Conservation (phyloP, 1,140 invertebrate species). For the Steinernema khuongi region DNA sequence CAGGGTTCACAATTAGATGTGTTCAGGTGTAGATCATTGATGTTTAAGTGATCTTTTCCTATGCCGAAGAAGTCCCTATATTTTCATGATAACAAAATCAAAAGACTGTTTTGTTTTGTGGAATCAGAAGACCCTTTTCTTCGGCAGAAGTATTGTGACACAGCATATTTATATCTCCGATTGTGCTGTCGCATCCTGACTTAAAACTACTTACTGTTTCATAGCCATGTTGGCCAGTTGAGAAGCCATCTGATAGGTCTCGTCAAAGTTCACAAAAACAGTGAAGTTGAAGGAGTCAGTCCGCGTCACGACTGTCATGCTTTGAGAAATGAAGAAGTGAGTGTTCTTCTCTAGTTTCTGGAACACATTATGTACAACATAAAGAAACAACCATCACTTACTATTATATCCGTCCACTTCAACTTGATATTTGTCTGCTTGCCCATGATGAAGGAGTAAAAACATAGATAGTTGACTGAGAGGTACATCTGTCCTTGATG, state of each 20-base stretch:
- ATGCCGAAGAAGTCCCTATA: no score
- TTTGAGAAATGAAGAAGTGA: constrained; percentile 72
- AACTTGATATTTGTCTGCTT: constrained; percentile 80
- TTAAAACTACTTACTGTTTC: constrained; percentile 69
- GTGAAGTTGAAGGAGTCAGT: constrained; percentile 70
- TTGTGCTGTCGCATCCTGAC: no score
- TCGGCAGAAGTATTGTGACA: no score
- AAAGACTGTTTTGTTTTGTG: no score
- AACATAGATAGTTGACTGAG: constrained; percentile 88
- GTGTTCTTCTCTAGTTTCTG: constrained; percentile 60
- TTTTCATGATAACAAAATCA: no score
- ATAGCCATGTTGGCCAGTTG: constrained; percentile 93
- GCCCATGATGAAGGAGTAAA: constrained; percentile 87
- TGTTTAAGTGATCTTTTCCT: no score
- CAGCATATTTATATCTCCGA: no score
- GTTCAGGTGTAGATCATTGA: no score
- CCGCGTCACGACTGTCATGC: constrained; percentile 75
- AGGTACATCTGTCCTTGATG: constrained; percentile 91
- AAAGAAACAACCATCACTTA: constrained; percentile 48
- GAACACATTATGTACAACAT: constrained; percentile 30
- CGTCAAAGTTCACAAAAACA: constrained; percentile 78
- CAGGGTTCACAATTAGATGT: no score
- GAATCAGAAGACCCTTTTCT: no score
- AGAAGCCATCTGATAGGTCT: constrained; percentile 84
- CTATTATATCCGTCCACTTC: constrained; percentile 66